Evolutionary conservation across 2,113 vertebrate genomes (phyloP), one percentile per base, ranked within the genome.

Genomic region (Cyprinodon tularosa): DNA sequence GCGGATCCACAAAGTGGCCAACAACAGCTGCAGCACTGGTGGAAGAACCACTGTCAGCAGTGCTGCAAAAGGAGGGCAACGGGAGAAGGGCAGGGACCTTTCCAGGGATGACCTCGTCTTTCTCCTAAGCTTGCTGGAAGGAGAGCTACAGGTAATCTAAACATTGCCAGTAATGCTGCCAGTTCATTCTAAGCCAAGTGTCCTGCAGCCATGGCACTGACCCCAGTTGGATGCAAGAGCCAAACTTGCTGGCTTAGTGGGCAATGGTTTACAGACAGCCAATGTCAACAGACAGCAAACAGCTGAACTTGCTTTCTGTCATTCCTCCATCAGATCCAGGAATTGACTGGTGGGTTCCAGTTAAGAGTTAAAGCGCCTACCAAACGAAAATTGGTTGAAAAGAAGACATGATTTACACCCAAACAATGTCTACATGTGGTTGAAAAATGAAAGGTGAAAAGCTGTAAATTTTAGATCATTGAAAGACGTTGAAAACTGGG

Each of bases 61-160:
- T 0, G 64, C 82, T 12, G 53, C 82, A 2, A 89, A 88, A 59
- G 78, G 68, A 13, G 79, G 63, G 29, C 84, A 85, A 4, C 89
- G 78, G 84, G 92, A 93, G 62, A 92, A 96, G 88, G 91, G 90
- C 87, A 93, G 95, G 76, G 96, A 98, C 84, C 97, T 99, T 40
- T 98, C 97, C 82, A 93, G 94, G 66, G 98, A 99, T 39, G 98
- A 99, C 85, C 92, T 99, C 9, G 89, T 99, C 76, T 97, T 99
- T 83, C 96, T 99, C 44, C 96, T 99, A 71, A 99, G 98, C 81
- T 91, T 99, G 87, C 94, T 99, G 3, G 98, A 99, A 83, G 98
- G 98, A 87, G 98, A 99, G 91, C 84, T 99, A 62, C 97, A 99
- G 97, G 98, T 99, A 77, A 95, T 60, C 7, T 1, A 66, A 62